Base-by-base conservation (phyloP, 2,888 invertebrate genomes). In the Leucophenga maculata region DNA sequence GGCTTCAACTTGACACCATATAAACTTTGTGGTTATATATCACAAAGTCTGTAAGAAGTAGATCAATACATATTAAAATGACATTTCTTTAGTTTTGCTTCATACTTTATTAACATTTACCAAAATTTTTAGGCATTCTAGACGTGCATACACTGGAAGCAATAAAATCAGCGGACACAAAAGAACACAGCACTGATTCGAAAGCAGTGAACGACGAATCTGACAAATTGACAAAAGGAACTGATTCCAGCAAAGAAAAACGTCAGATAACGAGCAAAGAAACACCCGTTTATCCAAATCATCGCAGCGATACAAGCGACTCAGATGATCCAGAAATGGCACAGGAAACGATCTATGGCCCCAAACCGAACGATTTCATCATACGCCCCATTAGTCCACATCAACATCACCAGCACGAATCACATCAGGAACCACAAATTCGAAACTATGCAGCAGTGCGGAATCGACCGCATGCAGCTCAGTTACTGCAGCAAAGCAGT, bases 301-400 rank as follows among this genome's bases (percentile, higher is more conserved):
- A 87, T 75, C 85, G 87, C 64, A 80, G 78, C 46, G 83, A 81
- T 54, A 72, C 78, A 0, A 72, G 72, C 48, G 76, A 74, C 60
- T 9, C 44, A 20, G 87, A 88, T 74, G 87, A 87, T 79, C 87
- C 86, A 54, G 87, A 87, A 77, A 84, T 85, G 69, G 86, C 86
- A 9, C 85, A 88, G 75, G 88, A 87, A 75, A 87, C 86, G 0
- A 86, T 88, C 67, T 88, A 88, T 68, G 86, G 87, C 1, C 70
- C 85, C 13, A 87, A 87, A 70, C 86, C 85, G 16, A 85, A 85
- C 72, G 87, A 86, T 75, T 88, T 87, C 74, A 80, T 88, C 72
- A 87, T 88, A 77, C 86, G 86, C 66, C 86, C 87, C 68, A 78
- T 87, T 68, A 82, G 85, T 16, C 84, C 86, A 55, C 87, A 86